phyloP scores from a whole-genome alignment of 2,797 vertebrate species.

The Octomys mimax region DNA sequence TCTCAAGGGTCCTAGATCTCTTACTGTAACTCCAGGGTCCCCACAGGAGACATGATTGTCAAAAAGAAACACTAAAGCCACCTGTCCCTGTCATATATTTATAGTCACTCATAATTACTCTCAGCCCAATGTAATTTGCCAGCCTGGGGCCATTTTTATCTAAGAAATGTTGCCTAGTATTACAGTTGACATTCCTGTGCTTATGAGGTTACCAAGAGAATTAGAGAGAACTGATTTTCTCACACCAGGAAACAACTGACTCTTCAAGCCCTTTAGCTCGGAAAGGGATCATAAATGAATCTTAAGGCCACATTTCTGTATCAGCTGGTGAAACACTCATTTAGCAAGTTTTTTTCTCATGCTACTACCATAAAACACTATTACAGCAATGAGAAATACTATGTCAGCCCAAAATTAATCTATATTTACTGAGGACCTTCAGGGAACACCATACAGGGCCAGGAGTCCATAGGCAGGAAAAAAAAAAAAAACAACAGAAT shows the following conservation, averaged over 20 bases:
- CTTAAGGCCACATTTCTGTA: background rate
- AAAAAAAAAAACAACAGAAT: background rate
- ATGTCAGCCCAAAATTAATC: background rate
- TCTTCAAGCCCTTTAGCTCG: background rate
- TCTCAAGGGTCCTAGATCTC: background rate
- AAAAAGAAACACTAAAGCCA: background rate
- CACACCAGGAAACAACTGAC: slow-evolving; percentile 1
- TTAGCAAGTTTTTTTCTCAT: slow-evolving; percentile 21
- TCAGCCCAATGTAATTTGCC: background rate
- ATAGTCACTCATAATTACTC: slow-evolving; percentile 22
- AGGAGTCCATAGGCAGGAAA: background rate
- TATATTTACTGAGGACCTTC: background rate
- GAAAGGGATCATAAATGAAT: slow-evolving; percentile 42
- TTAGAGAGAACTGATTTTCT: background rate
- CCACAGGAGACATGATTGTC: background rate
- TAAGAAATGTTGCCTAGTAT: slow-evolving; percentile 47
- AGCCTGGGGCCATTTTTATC: slow-evolving; percentile 36
- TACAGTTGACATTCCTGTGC: background rate
- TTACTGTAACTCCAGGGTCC: background rate
- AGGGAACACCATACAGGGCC: background rate
- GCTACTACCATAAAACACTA: background rate
- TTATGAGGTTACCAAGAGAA: slow-evolving; percentile 32
- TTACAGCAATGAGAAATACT: background rate
- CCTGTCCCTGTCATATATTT: background rate
- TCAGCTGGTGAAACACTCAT: slow-evolving; percentile 3